These are phyloP conservation scores for Falco concolor DNA, from an alignment of 2,797 vertebrate species.

Conservation along the genomic window DNA sequence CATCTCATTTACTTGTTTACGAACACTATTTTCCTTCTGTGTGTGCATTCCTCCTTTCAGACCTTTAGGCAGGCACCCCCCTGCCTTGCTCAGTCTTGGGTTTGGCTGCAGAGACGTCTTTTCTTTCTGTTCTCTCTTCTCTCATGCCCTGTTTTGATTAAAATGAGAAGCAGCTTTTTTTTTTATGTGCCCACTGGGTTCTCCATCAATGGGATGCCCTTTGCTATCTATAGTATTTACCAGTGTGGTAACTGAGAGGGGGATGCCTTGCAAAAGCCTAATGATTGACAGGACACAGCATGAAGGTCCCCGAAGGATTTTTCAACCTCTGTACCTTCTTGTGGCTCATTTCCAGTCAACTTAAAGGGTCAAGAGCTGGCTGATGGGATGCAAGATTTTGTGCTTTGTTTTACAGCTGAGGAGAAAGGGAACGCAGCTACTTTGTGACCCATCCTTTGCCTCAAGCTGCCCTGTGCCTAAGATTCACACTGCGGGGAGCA, in stretches of 20 bases:
- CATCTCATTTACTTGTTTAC: slow-evolving; percentile 26
- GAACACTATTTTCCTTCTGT: not conserved
- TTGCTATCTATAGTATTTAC: not conserved
- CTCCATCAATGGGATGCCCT: not conserved
- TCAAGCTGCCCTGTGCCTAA: not conserved
- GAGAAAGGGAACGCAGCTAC: not conserved
- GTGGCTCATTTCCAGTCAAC: not conserved
- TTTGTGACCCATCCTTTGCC: not conserved
- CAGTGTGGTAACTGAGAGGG: not conserved
- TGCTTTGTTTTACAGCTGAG: not conserved
- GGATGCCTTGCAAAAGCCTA: not conserved
- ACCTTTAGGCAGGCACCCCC: slow-evolving; percentile 41
- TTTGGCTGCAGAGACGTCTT: slow-evolving; percentile 26
- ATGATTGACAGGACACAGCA: not conserved
- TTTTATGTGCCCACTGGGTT: not conserved
- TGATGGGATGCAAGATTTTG: not conserved
- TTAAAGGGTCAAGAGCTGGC: not conserved
- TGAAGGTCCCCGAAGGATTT: not conserved
- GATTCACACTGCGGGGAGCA: not conserved
- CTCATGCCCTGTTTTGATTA: not conserved
- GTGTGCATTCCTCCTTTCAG: not conserved
- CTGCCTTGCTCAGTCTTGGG: not conserved
- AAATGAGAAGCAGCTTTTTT: slow-evolving; percentile 33
- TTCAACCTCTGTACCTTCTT: not conserved
- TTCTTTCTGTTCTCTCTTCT: slow-evolving; percentile 4